Evolutionary conservation across 2,797 vertebrate species (phyloP).

Genomic region (Tympanoctomys barrerae): DNA sequence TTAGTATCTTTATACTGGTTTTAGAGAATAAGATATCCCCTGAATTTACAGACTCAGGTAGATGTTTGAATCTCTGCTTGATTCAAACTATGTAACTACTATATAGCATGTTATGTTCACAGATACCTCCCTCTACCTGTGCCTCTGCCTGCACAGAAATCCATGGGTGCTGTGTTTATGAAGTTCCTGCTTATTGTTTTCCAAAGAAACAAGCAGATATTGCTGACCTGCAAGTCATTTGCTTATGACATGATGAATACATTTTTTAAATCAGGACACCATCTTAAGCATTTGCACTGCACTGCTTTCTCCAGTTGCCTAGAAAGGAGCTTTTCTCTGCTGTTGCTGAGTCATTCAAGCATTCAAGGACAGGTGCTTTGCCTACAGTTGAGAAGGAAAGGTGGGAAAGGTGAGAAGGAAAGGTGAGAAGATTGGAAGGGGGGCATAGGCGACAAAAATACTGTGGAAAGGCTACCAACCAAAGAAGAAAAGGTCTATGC

Average conservation of each 20-base stretch:
- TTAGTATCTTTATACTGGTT: neutral
- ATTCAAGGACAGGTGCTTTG: neutral
- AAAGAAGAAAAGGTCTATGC: neutral
- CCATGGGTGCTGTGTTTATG: neutral
- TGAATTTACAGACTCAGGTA: neutral
- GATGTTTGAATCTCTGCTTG: neutral
- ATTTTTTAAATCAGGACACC: neutral
- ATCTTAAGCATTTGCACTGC: neutral
- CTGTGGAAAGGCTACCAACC: neutral
- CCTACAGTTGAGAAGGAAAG: no score
- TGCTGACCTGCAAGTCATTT: neutral
- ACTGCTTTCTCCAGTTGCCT: neutral
- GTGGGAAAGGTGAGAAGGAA: neutral
- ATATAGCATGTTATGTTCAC: neutral
- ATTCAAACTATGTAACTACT: no score
- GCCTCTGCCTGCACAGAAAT: neutral
- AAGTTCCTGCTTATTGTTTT: neutral
- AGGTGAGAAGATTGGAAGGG: neutral
- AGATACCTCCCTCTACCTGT: neutral
- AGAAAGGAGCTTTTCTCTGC: neutral
- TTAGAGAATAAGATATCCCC: neutral
- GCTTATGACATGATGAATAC: neutral
- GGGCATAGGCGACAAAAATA: fast-evolving
- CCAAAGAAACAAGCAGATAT: neutral
- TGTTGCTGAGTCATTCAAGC: neutral